These are phyloP conservation scores for Arrhamphus sclerolepis DNA, from an alignment of 2,797 vertebrate genomes.

Conservation along the genomic window DNA sequence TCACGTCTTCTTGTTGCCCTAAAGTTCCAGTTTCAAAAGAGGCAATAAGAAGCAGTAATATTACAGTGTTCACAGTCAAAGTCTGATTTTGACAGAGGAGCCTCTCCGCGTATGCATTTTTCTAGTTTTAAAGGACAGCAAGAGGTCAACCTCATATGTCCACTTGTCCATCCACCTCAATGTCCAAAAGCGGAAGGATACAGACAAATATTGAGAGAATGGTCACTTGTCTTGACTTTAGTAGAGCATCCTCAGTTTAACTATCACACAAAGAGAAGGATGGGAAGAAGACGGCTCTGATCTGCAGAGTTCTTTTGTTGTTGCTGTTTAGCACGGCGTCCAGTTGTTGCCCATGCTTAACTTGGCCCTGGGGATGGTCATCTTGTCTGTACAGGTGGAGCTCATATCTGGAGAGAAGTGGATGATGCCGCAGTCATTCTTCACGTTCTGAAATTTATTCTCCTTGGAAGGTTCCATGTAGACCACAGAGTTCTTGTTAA, in stretches of 20 bases:
- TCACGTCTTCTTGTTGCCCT: conserved; percentile 43
- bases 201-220: conserved; percentile 31
- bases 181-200: conserved; percentile 50
- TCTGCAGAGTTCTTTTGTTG: conserved; percentile 20
- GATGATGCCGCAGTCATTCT: conserved; percentile 81
- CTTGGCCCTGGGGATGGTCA: conserved; percentile 84
- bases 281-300: conserved; percentile 48
- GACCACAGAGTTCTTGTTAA: conserved; percentile 83
- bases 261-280: conserved; percentile 41
- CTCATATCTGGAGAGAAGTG: conserved; percentile 78
- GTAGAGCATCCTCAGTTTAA: conserved; percentile 44
- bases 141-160: conserved; percentile 50
- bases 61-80: conserved; percentile 64
- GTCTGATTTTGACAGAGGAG: conserved; percentile 50
- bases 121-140: conserved; percentile 44
- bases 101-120: conserved; percentile 38
- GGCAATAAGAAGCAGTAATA: conserved; percentile 47
- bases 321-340: conserved; percentile 66
- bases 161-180: conserved; percentile 35
- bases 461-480: conserved; percentile 86
- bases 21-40: conserved; percentile 61
- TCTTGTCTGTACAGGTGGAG: conserved; percentile 73
- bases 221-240: conserved; percentile 42
- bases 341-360: conserved; percentile 74
- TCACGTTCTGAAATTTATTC: conserved; percentile 81